Percentiles rank a stretch among this genome's conserved stretches.
Evolutionary conservation across 2,113 vertebrate species (phyloP).

Genomic region (Canis aureus): DNA sequence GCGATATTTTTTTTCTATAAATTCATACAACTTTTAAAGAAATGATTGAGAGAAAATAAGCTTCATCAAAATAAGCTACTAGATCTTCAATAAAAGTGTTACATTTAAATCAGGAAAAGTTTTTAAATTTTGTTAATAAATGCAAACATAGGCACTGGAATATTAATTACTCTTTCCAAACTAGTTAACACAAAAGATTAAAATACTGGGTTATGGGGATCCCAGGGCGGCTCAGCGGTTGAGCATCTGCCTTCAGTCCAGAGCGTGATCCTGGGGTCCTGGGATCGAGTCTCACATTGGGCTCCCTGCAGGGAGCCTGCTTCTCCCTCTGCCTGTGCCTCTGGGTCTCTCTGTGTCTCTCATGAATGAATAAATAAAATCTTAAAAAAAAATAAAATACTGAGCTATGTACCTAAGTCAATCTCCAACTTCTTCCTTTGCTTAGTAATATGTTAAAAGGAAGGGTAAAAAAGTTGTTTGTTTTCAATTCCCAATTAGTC

Average conservation of each 20-base stretch:
- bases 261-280: too few species aligned
- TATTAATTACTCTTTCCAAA: conserved; percentile 14
- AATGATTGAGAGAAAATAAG: neutral
- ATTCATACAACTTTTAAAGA: neutral
- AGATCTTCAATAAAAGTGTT: neutral
- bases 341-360: too few species aligned
- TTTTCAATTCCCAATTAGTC: neutral
- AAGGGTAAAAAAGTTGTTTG: neutral
- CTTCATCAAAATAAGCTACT: neutral
- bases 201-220: neutral
- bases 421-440: neutral
- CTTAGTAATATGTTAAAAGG: neutral
- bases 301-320: too few species aligned
- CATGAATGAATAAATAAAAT: neutral
- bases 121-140: neutral
- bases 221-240: too few species aligned
- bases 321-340: too few species aligned
- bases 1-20: neutral
- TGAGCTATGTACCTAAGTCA: neutral
- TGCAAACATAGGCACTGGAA: neutral
- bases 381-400: neutral
- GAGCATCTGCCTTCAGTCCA: too few species aligned
- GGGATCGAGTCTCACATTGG: too few species aligned
- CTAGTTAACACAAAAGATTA: conserved; percentile 4
- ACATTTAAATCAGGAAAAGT: neutral